Percentiles rank a stretch among this genome's conserved stretches.
Conservation (phyloP, 2,888 invertebrate genomes). For the Torymus aiolomorphi region DNA sequence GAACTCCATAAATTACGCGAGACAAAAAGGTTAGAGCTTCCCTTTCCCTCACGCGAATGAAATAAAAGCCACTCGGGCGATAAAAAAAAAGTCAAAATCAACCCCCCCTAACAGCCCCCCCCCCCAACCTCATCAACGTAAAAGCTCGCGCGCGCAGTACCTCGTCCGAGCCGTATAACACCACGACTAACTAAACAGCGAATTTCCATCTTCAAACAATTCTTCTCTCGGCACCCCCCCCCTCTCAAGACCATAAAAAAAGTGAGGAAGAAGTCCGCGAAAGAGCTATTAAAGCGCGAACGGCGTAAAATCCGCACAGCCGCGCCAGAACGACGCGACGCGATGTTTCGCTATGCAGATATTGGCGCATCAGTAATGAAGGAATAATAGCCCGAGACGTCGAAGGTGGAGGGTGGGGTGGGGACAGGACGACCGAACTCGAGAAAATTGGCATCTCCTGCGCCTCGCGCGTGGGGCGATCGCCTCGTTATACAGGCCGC, state of each 20-base stretch:
- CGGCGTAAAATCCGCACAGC: slow-evolving; percentile 7
- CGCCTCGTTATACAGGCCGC: background rate
- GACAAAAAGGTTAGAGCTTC: too few species aligned
- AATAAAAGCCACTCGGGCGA: too few species aligned
- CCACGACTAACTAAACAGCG: slow-evolving; percentile 28
- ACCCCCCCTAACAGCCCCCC: background rate
- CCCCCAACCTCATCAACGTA: slow-evolving; percentile 23
- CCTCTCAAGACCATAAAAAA: background rate
- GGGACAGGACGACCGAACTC: too few species aligned
- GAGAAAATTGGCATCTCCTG: slow-evolving; percentile 16
- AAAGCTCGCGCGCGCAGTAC: slow-evolving; percentile 1
- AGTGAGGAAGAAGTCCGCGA: background rate
- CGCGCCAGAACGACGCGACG: too few species aligned
- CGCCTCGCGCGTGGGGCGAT: background rate
- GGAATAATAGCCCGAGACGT: slow-evolving; percentile 27
- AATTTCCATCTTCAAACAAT: slow-evolving; percentile 52
- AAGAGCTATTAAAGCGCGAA: slow-evolving; percentile 25
- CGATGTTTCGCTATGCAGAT: slow-evolving; percentile 26
- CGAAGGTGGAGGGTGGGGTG: background rate
- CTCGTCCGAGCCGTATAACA: background rate
- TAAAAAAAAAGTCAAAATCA: slow-evolving; percentile 28
- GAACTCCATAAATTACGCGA: too few species aligned
- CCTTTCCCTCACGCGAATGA: too few species aligned
- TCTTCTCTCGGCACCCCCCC: background rate
- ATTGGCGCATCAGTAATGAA: slow-evolving; percentile 36